Base-by-base conservation (phyloP, 2,113 vertebrate species). In the Pelobates fuscus region DNA sequence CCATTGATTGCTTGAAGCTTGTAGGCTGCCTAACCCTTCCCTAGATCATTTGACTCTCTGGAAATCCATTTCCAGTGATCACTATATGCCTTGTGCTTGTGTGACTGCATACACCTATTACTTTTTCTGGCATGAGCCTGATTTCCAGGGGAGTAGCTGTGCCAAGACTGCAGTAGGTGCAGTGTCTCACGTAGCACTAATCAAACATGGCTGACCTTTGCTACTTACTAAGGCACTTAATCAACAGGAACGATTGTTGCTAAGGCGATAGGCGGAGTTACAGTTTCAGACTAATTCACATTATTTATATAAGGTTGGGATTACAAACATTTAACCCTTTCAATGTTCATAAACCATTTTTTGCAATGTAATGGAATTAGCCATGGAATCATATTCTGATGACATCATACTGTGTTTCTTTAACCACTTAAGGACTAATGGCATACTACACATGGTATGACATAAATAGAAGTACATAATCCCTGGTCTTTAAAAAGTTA, bases 161-260 rank as follows among this genome's bases (percentile, higher is more conserved):
- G 58, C 26, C 26, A 27, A 17, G 58, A 15, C 58, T 17, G 58
- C 25, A 63, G 60, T 63, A 63, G 27, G 29, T 63, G 60, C 60
- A n/a, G 15, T 12, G n/a, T n/a, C n/a, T 63, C 60, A 63, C 30
- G 60, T 63, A 63, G 27, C 60, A 21, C 14, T 61, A 61, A 17
- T 18, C 10, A 14, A 17, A 18, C 10, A 14, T 3, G 11, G 14
- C 2, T 63, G 60, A 63, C 27, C 60, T 63, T 63, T 63, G 30
- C 25, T 37, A 63, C 27, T 11, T 15, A n/a, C 29, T 37, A 8
- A n/a, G 18, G 60, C 60, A 63, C n/a, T 18, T 11, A 63, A 37
- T 37, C 26, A 37, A 63, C 20, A 20, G 15, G 17, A 0, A 6
- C 10, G 3, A 37, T 37, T 63, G 60, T 37, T 63, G 21, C 60